Conservation (phyloP, 2,888 invertebrate genomes). For the Chalcosyrphus nemorum region DNA sequence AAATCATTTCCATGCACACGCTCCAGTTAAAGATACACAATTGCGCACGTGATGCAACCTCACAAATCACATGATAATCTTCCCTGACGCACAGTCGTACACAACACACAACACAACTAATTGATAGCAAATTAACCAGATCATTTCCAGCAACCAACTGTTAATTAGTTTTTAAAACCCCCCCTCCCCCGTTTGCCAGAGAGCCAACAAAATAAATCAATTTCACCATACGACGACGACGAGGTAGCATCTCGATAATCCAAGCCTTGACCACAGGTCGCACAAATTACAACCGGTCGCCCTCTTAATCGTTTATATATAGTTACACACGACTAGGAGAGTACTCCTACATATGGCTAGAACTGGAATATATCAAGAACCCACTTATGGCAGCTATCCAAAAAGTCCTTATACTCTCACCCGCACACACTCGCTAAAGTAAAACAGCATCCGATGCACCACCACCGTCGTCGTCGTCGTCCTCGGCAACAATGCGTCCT, state of each 20-base stretch:
- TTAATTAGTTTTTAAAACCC: conserved; percentile 49
- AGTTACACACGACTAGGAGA: no score
- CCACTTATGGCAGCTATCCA: conserved; percentile 43
- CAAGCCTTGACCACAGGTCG: conserved; percentile 26
- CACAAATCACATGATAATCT: conserved; percentile 26
- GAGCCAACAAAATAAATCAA: conserved; percentile 40
- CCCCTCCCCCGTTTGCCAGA: no score
- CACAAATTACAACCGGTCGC: conserved; percentile 11
- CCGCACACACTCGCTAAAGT: neutral
- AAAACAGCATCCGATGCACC: conserved; percentile 13
- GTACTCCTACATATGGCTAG: neutral
- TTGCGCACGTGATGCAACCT: conserved; percentile 6
- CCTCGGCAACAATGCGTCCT: conserved; percentile 30
- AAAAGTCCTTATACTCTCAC: neutral
- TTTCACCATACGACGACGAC: conserved; percentile 5
- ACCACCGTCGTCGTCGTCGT: no score
- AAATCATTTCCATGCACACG: neutral
- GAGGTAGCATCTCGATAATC: conserved; percentile 25
- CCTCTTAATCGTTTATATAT: conserved; percentile 7
- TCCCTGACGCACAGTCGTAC: neutral
- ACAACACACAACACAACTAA: conserved; percentile 23
- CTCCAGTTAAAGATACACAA: conserved; percentile 4
- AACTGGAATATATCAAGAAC: conserved; percentile 44
- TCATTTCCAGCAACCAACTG: conserved; percentile 43
- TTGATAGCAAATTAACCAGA: conserved; percentile 53